Conservation (phyloP, 2,797 vertebrate genomes). For the Sylvilagus floridanus region DNA sequence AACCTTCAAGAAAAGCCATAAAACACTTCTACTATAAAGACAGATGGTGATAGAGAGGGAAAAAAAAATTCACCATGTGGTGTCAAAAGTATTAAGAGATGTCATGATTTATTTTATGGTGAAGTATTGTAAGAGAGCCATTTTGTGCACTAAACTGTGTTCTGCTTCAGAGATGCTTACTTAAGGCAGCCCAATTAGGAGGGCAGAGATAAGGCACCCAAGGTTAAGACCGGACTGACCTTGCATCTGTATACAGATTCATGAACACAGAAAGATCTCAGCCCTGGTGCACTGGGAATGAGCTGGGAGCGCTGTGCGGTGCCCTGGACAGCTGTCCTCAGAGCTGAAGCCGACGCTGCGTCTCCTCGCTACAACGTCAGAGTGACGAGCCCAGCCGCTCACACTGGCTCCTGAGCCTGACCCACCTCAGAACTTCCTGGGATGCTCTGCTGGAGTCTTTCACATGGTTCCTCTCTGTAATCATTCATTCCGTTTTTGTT, state of each 20-base stretch:
- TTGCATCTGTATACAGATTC: constrained; percentile 62
- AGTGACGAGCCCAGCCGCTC: background rate
- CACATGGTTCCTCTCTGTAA: background rate
- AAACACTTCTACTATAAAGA: constrained; percentile 49
- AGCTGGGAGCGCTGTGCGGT: background rate
- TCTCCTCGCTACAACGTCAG: accelerated
- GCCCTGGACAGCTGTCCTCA: background rate
- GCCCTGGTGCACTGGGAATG: constrained; percentile 40
- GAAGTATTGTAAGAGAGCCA: constrained; percentile 46
- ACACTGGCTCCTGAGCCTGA: too few relatives aligned
- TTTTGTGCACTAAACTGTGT: constrained; percentile 56
- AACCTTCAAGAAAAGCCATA: constrained; percentile 30
- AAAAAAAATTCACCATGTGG: background rate
- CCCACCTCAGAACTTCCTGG: background rate
- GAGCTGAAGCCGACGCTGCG: background rate
- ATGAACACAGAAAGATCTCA: background rate
- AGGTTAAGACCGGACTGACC: constrained; percentile 33
- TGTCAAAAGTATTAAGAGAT: background rate
- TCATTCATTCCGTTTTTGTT: too few relatives aligned
- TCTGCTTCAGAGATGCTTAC: constrained; percentile 20
- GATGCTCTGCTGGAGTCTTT: background rate
- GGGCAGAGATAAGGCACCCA: background rate
- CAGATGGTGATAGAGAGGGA: background rate
- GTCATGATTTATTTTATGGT: background rate
- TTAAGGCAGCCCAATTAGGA: constrained; percentile 43